Base-by-base conservation (phyloP, 1,140 invertebrate species). In the Leucophenga varia region DNA sequence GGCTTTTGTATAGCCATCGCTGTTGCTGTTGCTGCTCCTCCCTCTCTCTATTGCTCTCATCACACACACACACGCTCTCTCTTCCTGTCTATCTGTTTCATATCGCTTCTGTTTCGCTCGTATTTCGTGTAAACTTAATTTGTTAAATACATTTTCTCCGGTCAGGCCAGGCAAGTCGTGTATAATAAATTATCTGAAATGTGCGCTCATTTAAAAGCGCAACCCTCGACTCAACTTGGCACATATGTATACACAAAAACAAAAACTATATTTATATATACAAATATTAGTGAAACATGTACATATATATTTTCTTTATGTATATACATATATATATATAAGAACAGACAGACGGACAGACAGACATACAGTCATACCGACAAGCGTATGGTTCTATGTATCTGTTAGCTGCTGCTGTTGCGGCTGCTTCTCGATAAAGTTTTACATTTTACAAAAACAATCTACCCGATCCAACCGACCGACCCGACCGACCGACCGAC, bases 161-260 rank as follows among this genome's bases (percentile, higher is more conserved):
- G 46, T 55, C 58, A 59, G 59, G 61, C 50, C 59, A 59, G 57
- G 55, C 57, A 60, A 68, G 55, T 56, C 64, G 64, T 68, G 60
- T 68, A 64, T 64, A 68, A 68, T 68, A 68, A 68, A 69, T 68
- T 68, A 68, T 68, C 64, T 68, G 59, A 69, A 68, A 68, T 68
- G 64, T 68, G 64, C 64, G 69, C 59, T 68, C 64, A 68, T 68
- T 68, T 68, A 55, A 49, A 48, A 55, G 52, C 52, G 32, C 59
- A 25, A 25, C 5, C 22, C 5, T 5, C 22, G 22, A 25, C 22
- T 6, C n/a, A n/a, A n/a, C n/a, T n/a, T n/a, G n/a, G n/a, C n/a
- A n/a, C n/a, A n/a, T n/a, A n/a, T n/a, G n/a, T n/a, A n/a, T n/a
- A n/a, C n/a, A n/a, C n/a, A n/a, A n/a, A n/a, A n/a, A n/a, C n/a